Percentiles rank a stretch among this genome's conserved stretches.
These are phyloP conservation scores for Hylia prasina DNA, from an alignment of 2,113 vertebrate genomes.

Conservation along the genomic window DNA sequence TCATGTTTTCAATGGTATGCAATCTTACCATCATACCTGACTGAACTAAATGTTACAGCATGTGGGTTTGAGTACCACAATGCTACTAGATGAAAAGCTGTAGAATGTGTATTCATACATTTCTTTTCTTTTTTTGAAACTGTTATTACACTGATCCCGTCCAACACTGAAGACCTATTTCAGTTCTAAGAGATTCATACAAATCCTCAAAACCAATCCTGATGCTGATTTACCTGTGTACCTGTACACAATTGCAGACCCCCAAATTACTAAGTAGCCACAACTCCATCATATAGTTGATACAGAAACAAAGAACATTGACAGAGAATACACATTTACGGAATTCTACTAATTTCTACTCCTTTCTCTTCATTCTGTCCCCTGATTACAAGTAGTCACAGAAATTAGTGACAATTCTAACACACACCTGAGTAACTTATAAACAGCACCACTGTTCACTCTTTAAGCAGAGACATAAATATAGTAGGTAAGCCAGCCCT, in stretches of 20 bases:
- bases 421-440: neutral
- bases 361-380: neutral
- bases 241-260: neutral
- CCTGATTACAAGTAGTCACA: neutral
- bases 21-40: fast-evolving
- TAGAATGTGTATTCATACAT: neutral
- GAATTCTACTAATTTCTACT: neutral
- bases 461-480: neutral
- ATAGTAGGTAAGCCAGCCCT: neutral
- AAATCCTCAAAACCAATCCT: neutral
- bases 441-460: neutral
- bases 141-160: neutral
- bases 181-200: neutral
- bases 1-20: neutral
- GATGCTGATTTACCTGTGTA: neutral
- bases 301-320: neutral
- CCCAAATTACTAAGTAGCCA: neutral
- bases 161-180: neutral
- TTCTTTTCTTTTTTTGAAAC: neutral
- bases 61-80: neutral
- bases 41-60: neutral
- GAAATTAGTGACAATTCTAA: neutral
- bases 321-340: neutral
- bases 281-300: neutral
- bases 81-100: neutral